Conservation (phyloP, 2,888 invertebrate genomes). For the Cremastobaeus sp. region DNA sequence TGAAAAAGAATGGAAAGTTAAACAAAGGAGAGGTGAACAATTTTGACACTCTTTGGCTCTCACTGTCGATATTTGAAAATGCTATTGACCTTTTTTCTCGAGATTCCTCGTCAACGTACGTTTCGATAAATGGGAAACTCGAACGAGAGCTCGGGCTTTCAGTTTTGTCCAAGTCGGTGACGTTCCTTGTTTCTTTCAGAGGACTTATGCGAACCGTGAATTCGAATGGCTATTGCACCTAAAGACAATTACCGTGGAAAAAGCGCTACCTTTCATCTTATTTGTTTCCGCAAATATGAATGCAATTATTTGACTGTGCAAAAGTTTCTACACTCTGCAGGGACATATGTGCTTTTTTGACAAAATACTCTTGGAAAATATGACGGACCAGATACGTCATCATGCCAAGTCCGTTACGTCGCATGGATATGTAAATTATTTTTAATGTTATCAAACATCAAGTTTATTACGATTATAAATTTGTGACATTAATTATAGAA, state of each 20-base stretch:
- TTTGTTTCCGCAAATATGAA: no score
- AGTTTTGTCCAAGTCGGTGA: background rate
- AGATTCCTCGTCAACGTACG: conserved; percentile 3
- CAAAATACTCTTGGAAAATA: no score
- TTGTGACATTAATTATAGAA: conserved; percentile 59
- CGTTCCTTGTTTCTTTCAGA: background rate
- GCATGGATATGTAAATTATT: conserved; percentile 52
- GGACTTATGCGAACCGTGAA: no score
- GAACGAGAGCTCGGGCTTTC: background rate
- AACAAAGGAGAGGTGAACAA: conserved; percentile 18
- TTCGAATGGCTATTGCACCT: no score
- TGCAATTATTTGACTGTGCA: no score
- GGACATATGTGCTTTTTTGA: no score
- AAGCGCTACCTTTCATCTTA: no score
- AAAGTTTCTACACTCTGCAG: no score
- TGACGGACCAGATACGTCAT: conserved; percentile 39
- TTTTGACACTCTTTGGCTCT: conserved; percentile 38
- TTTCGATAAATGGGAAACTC: conserved; percentile 21
- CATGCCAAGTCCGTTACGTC: conserved; percentile 34
- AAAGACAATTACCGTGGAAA: no score
- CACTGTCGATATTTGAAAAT: conserved; percentile 30
- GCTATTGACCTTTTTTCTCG: conserved; percentile 32
- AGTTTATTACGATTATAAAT: conserved; percentile 60
- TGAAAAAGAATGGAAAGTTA: conserved; percentile 8
- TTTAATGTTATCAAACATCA: conserved; percentile 58